Base-by-base conservation (phyloP, 2,888 invertebrate genomes). In the Fabriciana adippe region DNA sequence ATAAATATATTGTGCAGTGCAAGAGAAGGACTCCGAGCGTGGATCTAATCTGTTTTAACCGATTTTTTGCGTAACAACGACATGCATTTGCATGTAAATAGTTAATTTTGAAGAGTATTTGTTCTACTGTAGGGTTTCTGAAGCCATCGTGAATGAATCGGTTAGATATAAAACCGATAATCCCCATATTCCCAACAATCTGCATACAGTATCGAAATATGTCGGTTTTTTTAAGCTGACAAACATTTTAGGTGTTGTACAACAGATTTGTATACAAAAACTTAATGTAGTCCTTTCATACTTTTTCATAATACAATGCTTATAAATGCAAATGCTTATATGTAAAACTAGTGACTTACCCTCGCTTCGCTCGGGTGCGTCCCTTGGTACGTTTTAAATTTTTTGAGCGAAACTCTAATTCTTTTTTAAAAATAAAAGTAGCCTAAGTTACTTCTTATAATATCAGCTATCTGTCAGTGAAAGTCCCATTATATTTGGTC, bases 161-260 rank as follows among this genome's bases (percentile, higher is more conserved):
- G 55, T 59, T 59, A 55, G 60, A 50, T 35, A 21, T 53, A 54
- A 56, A 66, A 41, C 50, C 41, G 60, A 66, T 66, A 50, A 66
- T 55, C 60, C 53, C 18, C 51, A 15, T 59, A 53, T 65, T 35
- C 26, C 41, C 21, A 21, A 8, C 48, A 26, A 66, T 50, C 66
- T 55, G 60, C 16, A 13, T 26, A 48, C 26, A 26, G 21, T n/a
- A 8, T 35, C 35, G 35, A 6, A 35, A 35, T 15, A 3, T 45
- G 47, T 26, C n/a, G 26, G 8, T 26, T n/a, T 59, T 59, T 59
- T 48, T 48, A 48, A 59, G 14, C 8, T 51, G 16, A 41, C 18
- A 60, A 60, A 41, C 15, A 31, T 41, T 8, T 41, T 41, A 8
- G 15, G 31, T 8, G 35, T 35, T 35, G n/a, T 11, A 8, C 3